phyloP scores from a whole-genome alignment of 2,888 invertebrate genomes.

The Nasonovia ribisnigri region DNA sequence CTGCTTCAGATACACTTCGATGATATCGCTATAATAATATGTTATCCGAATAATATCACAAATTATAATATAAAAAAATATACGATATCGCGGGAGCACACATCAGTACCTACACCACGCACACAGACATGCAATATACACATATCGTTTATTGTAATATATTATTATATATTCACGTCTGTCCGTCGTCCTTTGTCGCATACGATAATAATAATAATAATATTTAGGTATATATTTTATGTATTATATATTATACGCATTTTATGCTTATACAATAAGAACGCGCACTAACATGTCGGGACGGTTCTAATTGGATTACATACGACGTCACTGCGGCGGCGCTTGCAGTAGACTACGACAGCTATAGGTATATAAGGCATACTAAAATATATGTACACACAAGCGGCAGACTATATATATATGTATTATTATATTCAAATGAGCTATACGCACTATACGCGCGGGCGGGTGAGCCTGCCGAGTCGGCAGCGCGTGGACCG shows the following conservation, averaged over 20 bases:
- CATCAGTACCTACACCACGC: not conserved
- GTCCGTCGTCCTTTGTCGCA: not conserved
- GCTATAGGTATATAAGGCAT: not conserved
- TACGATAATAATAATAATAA: not conserved
- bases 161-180: not conserved
- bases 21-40: not conserved
- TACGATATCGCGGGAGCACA: not conserved
- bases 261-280: no score
- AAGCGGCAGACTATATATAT: not conserved
- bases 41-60: not conserved
- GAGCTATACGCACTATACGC: not conserved
- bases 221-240: not conserved
- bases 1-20: not conserved
- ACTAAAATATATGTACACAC: not conserved
- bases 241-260: not conserved
- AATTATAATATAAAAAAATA: not conserved
- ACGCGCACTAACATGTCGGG: not conserved
- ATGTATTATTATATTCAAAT: conserved; percentile 33
- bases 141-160: not conserved
- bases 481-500: conserved; percentile 2
- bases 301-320: not conserved
- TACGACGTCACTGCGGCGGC: not conserved
- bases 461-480: not conserved
- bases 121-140: not conserved
- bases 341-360: not conserved